Evolutionary conservation across 2,113 vertebrate genomes (phyloP).

Genomic region (Malurus cyaneus): DNA sequence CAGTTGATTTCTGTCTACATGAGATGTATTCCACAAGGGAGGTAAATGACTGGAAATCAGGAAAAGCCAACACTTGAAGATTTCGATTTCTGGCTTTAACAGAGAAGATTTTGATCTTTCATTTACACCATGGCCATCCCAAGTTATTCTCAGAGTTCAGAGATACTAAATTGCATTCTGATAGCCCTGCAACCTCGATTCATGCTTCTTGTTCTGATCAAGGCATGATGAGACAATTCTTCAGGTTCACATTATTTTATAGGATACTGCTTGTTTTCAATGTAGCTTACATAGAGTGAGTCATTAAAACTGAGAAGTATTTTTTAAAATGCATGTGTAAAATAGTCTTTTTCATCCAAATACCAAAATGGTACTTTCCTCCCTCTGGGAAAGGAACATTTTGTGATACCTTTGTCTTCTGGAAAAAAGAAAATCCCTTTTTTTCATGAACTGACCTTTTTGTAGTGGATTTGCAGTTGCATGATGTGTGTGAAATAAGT

Average conservation of each 20-base stretch:
- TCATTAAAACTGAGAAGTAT: background rate
- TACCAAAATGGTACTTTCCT: background rate
- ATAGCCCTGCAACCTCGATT: background rate
- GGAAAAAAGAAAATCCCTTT: background rate
- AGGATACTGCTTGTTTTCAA: background rate
- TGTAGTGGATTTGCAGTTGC: slow-evolving; percentile 29
- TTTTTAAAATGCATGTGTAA: background rate
- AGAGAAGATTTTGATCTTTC: slow-evolving; percentile 59
- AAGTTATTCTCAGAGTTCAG: slow-evolving; percentile 45
- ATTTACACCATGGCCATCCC: slow-evolving; percentile 45
- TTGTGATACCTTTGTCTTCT: background rate
- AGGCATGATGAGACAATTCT: background rate
- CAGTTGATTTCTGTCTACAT: slow-evolving; percentile 22
- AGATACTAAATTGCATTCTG: background rate
- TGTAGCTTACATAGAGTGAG: background rate
- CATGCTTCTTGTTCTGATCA: background rate
- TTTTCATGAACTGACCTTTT: slow-evolving; percentile 6
- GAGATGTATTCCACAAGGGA: slow-evolving; percentile 12
- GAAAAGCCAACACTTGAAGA: background rate
- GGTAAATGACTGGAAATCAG: slow-evolving; percentile 42
- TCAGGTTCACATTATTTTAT: background rate
- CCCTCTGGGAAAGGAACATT: background rate
- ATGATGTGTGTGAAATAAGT: background rate
- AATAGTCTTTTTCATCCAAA: background rate
- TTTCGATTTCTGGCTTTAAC: slow-evolving; percentile 48